Evolutionary conservation across 2,113 vertebrate genomes (phyloP), one percentile per base, ranked within the genome.

Genomic region (Calyptommatus sinebrachiatus): DNA sequence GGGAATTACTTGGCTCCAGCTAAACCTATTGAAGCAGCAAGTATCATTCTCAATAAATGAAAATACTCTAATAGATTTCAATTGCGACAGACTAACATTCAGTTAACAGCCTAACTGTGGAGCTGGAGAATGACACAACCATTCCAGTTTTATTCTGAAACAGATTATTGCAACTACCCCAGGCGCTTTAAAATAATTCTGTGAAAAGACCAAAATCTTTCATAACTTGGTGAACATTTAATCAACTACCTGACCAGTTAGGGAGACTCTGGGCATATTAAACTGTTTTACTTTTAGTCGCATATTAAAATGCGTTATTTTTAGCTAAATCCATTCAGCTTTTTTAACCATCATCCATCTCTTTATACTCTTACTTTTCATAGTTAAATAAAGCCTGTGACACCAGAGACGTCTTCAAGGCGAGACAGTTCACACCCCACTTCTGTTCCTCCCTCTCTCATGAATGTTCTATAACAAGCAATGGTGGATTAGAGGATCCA

Each of bases 151-250:
- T 22, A 57, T 31, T 81, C 72, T 66, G 16, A 26, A 41, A 18
- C 76, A 60, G 31, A 16, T 11, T 46, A 63, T 1, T n/a, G 14
- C 0, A 0, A 2, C 24, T 84, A 21, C 3, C 29, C 8, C 21
- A 74, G 82, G 41, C 21, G 80, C 41, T 73, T 91, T 69, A 60
- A 75, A 83, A 9, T 7, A 83, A 73, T 35, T 76, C 78, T 28
- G 66, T 73, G n/a, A 31, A 77, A 78, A 88, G 7, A 7, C 71
- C 65, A 22, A 53, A 50, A 28, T 70, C 14, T 80, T 86, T 72
- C 84, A 31, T 18, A 79, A 29, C 9, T 74, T 76, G 68, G 31
- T 24, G 9, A 82, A 76, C 66, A 77, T 41, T 70, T 70, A 14
- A 67, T 41, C 31, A 46, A 29, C 46, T 74, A 66, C 68, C 80